These are phyloP conservation scores for Stictocephala bisonia DNA, from an alignment of 2,888 invertebrate species.

Conservation along the genomic window DNA sequence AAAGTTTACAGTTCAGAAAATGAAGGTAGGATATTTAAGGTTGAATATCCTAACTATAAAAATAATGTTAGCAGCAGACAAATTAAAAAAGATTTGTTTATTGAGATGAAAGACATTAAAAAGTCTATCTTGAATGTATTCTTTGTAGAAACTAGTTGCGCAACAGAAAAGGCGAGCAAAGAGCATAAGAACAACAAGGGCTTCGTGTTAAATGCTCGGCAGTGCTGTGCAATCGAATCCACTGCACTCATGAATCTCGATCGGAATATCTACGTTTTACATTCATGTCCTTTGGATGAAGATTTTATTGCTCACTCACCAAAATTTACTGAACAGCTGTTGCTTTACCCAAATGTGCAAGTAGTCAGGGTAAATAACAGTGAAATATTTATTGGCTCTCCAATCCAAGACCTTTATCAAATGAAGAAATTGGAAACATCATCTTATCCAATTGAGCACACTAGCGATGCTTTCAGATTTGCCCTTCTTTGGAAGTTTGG, in stretches of 20 bases:
- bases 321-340: constrained; percentile 6
- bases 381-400: neutral
- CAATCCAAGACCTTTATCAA: constrained; percentile 1
- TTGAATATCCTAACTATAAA: too few species aligned
- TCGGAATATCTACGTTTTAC: constrained; percentile 5
- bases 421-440: constrained; percentile 9
- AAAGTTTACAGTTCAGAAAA: too few species aligned
- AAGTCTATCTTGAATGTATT: constrained; percentile 23
- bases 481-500: constrained; percentile 23
- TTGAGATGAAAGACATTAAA: constrained; percentile 29
- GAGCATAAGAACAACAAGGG: neutral
- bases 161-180: neutral
- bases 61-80: too few species aligned
- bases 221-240: constrained; percentile 22
- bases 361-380: constrained; percentile 4
- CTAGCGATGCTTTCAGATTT: constrained; percentile 23
- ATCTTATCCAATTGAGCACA: constrained; percentile 23
- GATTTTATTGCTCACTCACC: neutral
- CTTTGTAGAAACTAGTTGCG: constrained; percentile 23
- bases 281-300: constrained; percentile 4
- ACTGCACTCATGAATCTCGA: constrained; percentile 9
- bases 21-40: too few species aligned
- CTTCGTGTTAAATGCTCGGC: constrained; percentile 8
- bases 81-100: too few species aligned
- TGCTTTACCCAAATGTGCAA: neutral